Evolutionary conservation across 1,140 invertebrate species (phyloP), one percentile per base, ranked within the genome.

Genomic region (Cherax quadricarinatus): DNA sequence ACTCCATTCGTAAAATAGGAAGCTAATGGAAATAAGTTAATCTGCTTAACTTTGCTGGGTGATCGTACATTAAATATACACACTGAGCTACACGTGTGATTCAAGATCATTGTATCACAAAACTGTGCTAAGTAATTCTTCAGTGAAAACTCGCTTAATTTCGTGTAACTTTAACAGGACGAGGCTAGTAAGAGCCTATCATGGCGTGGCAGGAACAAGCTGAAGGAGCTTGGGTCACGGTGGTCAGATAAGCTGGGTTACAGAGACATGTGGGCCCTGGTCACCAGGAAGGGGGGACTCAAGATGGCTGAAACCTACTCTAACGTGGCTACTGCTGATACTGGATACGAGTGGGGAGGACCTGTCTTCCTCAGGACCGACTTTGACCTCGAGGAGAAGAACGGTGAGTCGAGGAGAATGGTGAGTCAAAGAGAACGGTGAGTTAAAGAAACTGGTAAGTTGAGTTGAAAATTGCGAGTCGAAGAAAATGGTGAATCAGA

Each of bases 251-350:
- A 92, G 79, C 62, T 93, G 41, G 88, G 75, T 41, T 93, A 90
- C 85, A 49, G 93, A 16, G 93, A 93, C 88, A 93, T 93, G 93
- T 93, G 93, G 93, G 92, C 92, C n/a, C 62, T 93, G 88, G 93
- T 93, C 18, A 92, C 93, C 24, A 30, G 89, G 41, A 93, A 92
- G 70, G 93, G 90, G 12, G 93, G 91, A 6, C 88, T 93, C 18
- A 93, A 93, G 73, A 86, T 93, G 62, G 93, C 93, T 10, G 93
- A 93, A 88, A 92, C 93, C 3, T 93, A 75, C 85, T 92, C 91
- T 60, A 93, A 93, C 51, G 93, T 93, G 30, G 93, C 93, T 41
- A 91, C 88, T 1, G 93, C 91, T 7, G 93, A 93, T 70, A 93
- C 93, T 0, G 93, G 91, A 6, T 93, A 93, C 70, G 93, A 93